Base-by-base conservation (phyloP, 64 coral and sea anemone species). In the Stichodactyla mertensii region DNA sequence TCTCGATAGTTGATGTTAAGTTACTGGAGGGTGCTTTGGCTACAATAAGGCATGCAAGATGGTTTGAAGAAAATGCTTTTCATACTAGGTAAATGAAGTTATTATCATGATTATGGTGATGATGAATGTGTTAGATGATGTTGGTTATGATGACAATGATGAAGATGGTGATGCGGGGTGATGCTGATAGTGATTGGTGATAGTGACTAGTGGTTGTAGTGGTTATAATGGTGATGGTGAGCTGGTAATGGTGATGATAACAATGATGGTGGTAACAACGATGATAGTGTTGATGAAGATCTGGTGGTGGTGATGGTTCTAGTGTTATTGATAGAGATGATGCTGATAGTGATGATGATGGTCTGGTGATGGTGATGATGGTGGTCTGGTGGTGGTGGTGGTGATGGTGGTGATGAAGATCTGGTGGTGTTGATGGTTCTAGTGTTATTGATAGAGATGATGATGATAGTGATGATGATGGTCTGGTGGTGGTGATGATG, bases 51-150 rank as follows among this genome's bases (percentile, higher is more conserved):
- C 97, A 99, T 86, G 90, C 97, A 57, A 84, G 97, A 87, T 99
- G 97, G 97, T 99, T 99, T 91, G 97, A 99, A n/a, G 97, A 99
- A 61, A 99, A 99, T 95, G 97, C 97, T 16, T 99, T 99, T 55
- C 97, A 99, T 19, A 99, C 97, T 86, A 99, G 93, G 97, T 99
- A 90, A 54, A 61, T 15, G 31, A 8, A 51, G 31, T 77, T 0
- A 15, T 15, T 12, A 61, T 61, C 1, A 57, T 15, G 62, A n/a
- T 66, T 16, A n/a, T n/a, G 62, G 22, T 66, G 62, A n/a, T n/a
- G 62, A n/a, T 66, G 36, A 45, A 45, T 45, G 36, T 45, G 3
- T 45, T 45, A 45, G 62, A n/a, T 9, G 20, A n/a, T 66, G 62
- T 7, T 66, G 62, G 8, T n/a, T 16, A n/a, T 66, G 18, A n/a